phyloP scores from a whole-genome alignment of 2,113 vertebrate species.

The Aphelocoma coerulescens region DNA sequence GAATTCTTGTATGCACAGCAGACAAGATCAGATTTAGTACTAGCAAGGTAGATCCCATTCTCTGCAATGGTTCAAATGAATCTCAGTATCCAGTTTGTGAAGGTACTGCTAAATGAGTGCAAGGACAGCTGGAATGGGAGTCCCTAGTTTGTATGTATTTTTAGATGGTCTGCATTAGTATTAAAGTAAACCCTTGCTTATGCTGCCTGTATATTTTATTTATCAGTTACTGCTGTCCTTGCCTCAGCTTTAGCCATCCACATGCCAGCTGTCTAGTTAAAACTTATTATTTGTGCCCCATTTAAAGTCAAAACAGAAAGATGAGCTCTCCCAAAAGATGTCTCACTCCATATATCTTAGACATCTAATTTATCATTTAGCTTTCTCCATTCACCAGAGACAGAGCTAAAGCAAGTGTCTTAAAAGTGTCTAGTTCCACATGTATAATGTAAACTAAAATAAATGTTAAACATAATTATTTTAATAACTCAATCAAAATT shows the following conservation, averaged over 20 bases:
- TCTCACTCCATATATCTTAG: neutral
- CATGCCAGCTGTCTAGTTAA: neutral
- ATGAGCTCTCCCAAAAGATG: neutral
- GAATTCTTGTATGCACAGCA: neutral
- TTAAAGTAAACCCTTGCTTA: neutral
- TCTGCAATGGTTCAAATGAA: neutral
- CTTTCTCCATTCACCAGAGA: neutral
- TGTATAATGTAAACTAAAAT: neutral
- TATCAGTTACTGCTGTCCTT: neutral
- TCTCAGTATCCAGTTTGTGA: neutral
- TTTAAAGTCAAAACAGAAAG: slow-evolving; percentile 35
- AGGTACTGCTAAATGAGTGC: neutral
- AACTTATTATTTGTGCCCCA: slow-evolving; percentile 15
- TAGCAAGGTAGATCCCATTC: neutral
- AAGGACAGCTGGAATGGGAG: neutral
- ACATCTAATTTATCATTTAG: neutral
- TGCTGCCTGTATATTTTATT: neutral
- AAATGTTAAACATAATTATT: neutral
- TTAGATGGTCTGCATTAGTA: neutral
- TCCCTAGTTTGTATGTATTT: neutral
- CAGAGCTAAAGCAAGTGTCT: neutral
- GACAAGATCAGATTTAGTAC: neutral
- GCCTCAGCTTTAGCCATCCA: neutral
- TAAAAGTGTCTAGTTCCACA: neutral
- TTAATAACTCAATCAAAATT: neutral